Conservation (phyloP, 2,888 invertebrate species). For the Cantharis nigra region DNA sequence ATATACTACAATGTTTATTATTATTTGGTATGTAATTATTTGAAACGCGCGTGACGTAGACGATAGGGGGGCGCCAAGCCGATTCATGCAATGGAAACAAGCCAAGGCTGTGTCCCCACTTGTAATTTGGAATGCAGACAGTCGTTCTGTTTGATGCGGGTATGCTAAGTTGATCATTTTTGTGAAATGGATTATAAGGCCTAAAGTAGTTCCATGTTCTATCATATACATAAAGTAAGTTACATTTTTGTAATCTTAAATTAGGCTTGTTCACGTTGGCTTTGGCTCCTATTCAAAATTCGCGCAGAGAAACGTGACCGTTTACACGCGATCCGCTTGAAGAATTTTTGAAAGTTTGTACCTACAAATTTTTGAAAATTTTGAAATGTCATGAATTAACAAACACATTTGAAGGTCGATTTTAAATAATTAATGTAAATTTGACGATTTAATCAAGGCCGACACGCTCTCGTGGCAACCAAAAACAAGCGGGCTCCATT, state of each 20-base stretch:
- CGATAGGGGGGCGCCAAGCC: constrained; percentile 14
- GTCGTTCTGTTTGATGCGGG: constrained; percentile 5
- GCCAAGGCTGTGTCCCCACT: constrained; percentile 27
- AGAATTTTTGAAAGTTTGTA: background rate
- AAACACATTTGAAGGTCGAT: background rate
- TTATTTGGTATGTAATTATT: constrained; percentile 13
- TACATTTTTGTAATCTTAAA: background rate
- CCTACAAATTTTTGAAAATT: background rate
- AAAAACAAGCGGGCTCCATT: background rate
- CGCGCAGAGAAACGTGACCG: background rate
- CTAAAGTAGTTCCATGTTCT: background rate
- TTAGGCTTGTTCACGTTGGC: background rate
- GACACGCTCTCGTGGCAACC: background rate
- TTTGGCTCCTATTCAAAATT: background rate
- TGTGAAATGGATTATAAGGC: background rate
- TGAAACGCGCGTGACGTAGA: constrained; percentile 17
- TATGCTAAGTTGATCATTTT: background rate
- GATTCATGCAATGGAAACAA: constrained; percentile 29
- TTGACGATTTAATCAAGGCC: background rate
- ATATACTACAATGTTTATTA: background rate
- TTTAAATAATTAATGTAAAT: background rate
- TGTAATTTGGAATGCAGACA: constrained; percentile 16
- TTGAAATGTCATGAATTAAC: background rate
- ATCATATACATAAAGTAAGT: background rate
- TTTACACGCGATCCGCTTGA: background rate